Conservation (phyloP, 1,140 invertebrate species). For the Lucilia cuprina region DNA sequence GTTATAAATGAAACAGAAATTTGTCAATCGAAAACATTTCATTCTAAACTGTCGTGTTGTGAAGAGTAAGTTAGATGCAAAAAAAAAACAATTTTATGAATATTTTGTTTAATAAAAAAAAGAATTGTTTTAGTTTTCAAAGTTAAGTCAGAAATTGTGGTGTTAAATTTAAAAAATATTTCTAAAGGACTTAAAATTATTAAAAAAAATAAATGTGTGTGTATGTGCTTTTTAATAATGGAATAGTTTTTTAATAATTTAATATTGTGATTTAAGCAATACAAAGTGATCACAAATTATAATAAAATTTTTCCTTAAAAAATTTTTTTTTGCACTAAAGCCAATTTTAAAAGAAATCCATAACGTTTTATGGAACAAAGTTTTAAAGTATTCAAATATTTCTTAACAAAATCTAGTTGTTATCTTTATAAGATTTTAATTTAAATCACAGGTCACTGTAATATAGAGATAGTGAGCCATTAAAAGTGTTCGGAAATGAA, state of each 20-base stretch:
- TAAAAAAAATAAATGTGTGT: too few species aligned
- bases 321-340: too few species aligned
- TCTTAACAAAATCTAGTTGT: background rate
- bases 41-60: background rate
- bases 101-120: background rate
- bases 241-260: too few species aligned
- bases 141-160: background rate
- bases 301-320: too few species aligned
- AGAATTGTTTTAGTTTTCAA: background rate
- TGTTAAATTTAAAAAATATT: background rate
- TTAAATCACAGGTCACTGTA: background rate
- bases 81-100: background rate
- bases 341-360: background rate
- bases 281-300: too few species aligned
- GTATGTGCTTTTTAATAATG: too few species aligned
- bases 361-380: background rate
- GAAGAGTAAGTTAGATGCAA: conserved; percentile 21
- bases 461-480: background rate
- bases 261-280: too few species aligned
- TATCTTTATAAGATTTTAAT: background rate
- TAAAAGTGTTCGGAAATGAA: background rate
- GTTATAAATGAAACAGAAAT: conserved; percentile 38
- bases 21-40: conserved; percentile 31
- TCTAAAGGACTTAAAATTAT: background rate
- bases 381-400: background rate